Percentiles rank a stretch among this genome's conserved stretches.
Evolutionary conservation across 2,888 invertebrate genomes (phyloP).

Genomic region (Calameuta idolon): DNA sequence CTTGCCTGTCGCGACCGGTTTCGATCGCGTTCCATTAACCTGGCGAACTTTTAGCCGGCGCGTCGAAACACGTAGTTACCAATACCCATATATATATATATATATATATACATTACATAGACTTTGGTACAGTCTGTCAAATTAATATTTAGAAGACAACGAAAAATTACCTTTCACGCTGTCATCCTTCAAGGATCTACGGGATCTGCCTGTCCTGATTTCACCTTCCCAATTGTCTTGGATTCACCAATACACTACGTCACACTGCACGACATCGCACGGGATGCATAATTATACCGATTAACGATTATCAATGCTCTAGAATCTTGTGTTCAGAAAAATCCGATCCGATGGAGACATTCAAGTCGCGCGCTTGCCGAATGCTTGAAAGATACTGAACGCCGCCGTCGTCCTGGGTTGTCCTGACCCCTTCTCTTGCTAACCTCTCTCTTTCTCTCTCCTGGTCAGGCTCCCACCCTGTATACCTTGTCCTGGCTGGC

Average conservation of each 20-base stretch:
- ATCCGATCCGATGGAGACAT: background rate
- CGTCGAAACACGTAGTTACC: background rate
- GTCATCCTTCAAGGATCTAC: background rate
- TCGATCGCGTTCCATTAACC: slow-evolving; percentile 38
- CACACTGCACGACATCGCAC: background rate
- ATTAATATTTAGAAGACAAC: background rate
- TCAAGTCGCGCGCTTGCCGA: background rate
- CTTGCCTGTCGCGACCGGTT: slow-evolving; percentile 37
- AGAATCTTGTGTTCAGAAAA: background rate
- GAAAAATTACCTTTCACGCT: background rate
- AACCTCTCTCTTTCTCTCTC: slow-evolving; percentile 8
- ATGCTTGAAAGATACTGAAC: slow-evolving; percentile 2
- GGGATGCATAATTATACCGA: background rate
- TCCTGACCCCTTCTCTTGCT: slow-evolving; percentile 6
- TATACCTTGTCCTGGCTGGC: background rate
- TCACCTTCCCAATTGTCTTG: background rate
- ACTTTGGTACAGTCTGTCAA: background rate
- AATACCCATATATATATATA: background rate
- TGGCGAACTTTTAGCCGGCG: slow-evolving; percentile 30
- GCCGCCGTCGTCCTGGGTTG: slow-evolving; percentile 14
- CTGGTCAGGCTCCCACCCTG: background rate
- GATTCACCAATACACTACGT: background rate
- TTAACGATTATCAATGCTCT: background rate
- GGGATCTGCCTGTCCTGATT: background rate
- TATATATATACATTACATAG: background rate